These are phyloP conservation scores for Sebastiscus albofasciatus DNA, from an alignment of 2,797 vertebrate species.

Conservation along the genomic window DNA sequence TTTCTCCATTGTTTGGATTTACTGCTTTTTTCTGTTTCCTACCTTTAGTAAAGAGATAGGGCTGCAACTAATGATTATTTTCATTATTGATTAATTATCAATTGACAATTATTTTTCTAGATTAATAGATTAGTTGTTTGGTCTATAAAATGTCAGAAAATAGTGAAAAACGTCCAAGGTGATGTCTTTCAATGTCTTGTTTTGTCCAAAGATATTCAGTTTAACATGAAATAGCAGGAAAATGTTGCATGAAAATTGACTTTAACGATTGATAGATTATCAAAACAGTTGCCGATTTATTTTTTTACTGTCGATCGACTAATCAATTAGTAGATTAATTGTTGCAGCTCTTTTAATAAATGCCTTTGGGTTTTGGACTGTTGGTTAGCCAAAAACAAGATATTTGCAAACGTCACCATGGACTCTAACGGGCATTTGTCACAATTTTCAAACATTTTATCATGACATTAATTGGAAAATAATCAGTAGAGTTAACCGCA, in stretches of 20 bases:
- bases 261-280: too few relatives aligned
- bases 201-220: not conserved
- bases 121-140: too few relatives aligned
- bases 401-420: not conserved
- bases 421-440: not conserved
- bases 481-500: not conserved
- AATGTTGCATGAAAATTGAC: not conserved
- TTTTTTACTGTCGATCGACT: not conserved
- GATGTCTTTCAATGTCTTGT: too few relatives aligned
- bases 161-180: too few relatives aligned
- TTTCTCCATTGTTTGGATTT: not conserved
- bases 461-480: not conserved
- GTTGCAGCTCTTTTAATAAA: not conserved
- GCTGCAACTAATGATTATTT: too few relatives aligned
- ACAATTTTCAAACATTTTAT: not conserved
- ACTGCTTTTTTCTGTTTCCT: not conserved
- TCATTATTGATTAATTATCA: too few relatives aligned
- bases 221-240: not conserved
- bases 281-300: fast-evolving
- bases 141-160: too few relatives aligned
- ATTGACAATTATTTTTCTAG: too few relatives aligned
- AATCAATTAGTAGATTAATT: not conserved
- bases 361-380: not conserved
- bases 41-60: not conserved
- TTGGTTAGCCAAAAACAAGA: not conserved